Percentiles rank a stretch among this genome's conserved stretches.
Conservation (phyloP, 2,797 vertebrate species). For the Danio jaintianensis region DNA sequence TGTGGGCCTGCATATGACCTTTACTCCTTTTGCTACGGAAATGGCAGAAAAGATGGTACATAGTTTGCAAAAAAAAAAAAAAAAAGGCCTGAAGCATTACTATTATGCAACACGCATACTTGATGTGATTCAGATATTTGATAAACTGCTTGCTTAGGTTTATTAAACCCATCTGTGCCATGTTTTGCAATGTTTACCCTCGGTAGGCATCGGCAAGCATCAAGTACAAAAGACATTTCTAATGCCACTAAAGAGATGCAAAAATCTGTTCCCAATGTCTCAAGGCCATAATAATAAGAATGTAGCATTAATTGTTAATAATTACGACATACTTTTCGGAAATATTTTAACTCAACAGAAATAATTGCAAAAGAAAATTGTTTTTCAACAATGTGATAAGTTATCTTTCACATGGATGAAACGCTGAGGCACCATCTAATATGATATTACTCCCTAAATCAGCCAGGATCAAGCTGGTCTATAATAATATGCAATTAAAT, state of each 20-base stretch:
- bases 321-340: not conserved
- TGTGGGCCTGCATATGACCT: not conserved
- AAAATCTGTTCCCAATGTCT: not conserved
- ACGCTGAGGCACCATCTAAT: not conserved
- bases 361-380: not conserved
- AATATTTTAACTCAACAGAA: not conserved
- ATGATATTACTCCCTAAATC: not conserved
- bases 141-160: conserved; percentile 20
- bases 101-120: conserved; percentile 13
- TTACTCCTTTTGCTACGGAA: not conserved
- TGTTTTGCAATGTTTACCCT: not conserved
- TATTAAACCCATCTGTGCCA: conserved; percentile 25
- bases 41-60: not conserved
- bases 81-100: not conserved
- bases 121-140: conserved; percentile 22
- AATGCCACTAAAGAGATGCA: not conserved
- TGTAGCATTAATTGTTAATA: not conserved
- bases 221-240: not conserved
- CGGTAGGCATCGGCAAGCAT: not conserved
- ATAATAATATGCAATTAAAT: not conserved
- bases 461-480: not conserved
- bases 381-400: not conserved
- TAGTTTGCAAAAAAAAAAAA: not conserved
- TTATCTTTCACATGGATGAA: not conserved
- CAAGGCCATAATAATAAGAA: too few species aligned